phyloP scores from a whole-genome alignment of 2,113 vertebrate genomes.

The Fregetta grallaria region DNA sequence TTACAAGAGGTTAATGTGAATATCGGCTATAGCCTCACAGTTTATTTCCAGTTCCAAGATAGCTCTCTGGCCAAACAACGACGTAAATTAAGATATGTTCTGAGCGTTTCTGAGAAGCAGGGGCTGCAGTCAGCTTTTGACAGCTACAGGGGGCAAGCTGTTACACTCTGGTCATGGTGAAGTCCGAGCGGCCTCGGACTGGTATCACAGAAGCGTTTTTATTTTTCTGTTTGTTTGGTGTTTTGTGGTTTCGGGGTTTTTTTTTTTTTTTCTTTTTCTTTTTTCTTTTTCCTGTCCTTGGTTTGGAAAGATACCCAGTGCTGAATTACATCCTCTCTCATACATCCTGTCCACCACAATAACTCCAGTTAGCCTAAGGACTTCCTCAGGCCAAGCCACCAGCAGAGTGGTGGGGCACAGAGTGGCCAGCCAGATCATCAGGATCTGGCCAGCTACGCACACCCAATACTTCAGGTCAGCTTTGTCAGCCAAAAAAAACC shows the following conservation, averaged over 20 bases:
- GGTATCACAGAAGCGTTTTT: neutral
- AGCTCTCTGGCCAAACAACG: neutral
- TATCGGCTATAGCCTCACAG: neutral
- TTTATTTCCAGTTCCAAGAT: neutral
- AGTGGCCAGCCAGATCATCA: neutral
- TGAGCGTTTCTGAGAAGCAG: neutral
- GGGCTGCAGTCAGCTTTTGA: neutral
- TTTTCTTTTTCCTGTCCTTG: neutral
- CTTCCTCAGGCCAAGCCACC: fast-evolving
- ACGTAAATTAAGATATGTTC: neutral
- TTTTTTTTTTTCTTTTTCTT: neutral
- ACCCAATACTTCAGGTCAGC: neutral
- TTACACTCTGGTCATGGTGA: fast-evolving
- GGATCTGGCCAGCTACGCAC: neutral
- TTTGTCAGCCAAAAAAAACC: neutral
- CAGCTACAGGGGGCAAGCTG: neutral
- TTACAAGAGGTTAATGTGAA: neutral
- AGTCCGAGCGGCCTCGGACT: neutral
- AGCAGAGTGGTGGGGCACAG: neutral
- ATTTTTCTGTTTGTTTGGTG: neutral
- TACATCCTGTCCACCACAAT: neutral
- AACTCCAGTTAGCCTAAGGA: neutral
- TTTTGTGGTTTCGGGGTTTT: neutral
- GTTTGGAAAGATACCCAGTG: neutral
- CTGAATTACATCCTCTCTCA: neutral